Evolutionary conservation across 2,797 vertebrate species (phyloP).

Genomic region (Kryptopterus vitreolus): DNA sequence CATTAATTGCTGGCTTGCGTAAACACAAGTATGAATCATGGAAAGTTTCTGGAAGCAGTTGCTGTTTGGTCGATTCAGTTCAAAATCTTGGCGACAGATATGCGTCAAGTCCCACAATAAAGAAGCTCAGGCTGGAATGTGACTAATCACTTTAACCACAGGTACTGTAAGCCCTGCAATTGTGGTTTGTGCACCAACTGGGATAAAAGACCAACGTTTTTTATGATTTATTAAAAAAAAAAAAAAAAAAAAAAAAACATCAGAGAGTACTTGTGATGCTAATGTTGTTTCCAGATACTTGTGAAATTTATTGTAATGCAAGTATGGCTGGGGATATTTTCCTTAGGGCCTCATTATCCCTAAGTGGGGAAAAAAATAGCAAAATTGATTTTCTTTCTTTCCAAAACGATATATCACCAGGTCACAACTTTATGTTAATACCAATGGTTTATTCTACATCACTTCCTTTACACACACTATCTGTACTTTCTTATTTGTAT

Average conservation of each 20-base stretch:
- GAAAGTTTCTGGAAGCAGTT: constrained; percentile 55
- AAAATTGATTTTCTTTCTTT: no score
- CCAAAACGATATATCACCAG: not conserved
- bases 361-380: not conserved
- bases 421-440: no score
- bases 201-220: constrained; percentile 30
- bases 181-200: constrained; percentile 4
- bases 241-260: constrained; percentile 15
- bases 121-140: constrained; percentile 67
- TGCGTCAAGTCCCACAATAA: constrained; percentile 62
- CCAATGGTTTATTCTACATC: no score
- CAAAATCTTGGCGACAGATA: constrained; percentile 61
- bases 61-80: constrained; percentile 59
- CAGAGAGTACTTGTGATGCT: not conserved
- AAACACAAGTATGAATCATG: constrained; percentile 62
- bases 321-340: not conserved
- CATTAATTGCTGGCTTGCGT: constrained; percentile 59
- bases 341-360: not conserved
- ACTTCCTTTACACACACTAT: no score
- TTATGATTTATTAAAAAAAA: constrained; percentile 26
- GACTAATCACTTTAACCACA: constrained; percentile 52
- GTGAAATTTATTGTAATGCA: constrained; percentile 15
- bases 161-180: constrained; percentile 38
- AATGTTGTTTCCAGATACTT: constrained; percentile 15
- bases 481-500: no score